phyloP scores from a whole-genome alignment of 2,888 invertebrate species.

The Ariolimax columbianus region DNA sequence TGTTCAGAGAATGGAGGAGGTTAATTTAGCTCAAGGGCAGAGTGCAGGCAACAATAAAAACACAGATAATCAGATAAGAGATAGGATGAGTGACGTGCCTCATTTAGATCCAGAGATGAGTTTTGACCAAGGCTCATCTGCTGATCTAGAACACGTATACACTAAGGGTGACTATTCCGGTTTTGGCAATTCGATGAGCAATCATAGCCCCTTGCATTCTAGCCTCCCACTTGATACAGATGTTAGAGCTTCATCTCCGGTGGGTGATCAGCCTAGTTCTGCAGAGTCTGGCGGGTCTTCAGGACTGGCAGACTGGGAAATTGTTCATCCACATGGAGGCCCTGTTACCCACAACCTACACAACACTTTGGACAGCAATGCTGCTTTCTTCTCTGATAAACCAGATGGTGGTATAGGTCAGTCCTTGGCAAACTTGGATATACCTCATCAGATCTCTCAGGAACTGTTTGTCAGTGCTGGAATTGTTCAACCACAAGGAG shows the following conservation, averaged over 20 bases:
- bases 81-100: not conserved
- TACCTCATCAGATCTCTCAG: not conserved
- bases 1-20: slow-evolving; percentile 47
- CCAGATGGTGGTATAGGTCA: slow-evolving; percentile 45
- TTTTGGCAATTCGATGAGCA: slow-evolving; percentile 16
- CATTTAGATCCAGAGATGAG: not conserved
- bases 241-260: slow-evolving; percentile 22
- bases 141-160: not conserved
- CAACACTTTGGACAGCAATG: slow-evolving; percentile 50
- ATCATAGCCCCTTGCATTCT: not conserved
- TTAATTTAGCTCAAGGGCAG: not conserved
- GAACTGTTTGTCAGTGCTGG: slow-evolving; percentile 47
- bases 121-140: not conserved
- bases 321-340: slow-evolving; percentile 36
- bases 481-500: slow-evolving; percentile 57
- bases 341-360: slow-evolving; percentile 1
- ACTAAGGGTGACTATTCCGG: slow-evolving; percentile 34
- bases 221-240: slow-evolving; percentile 30
- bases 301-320: slow-evolving; percentile 67
- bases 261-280: slow-evolving; percentile 21
- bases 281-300: slow-evolving; percentile 46
- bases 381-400: slow-evolving; percentile 32
- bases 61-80: not conserved
- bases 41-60: not conserved
- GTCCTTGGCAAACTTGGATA: not conserved